Evolutionary conservation across 2,888 invertebrate genomes (phyloP).

Genomic region (Drosophila kuntzei): DNA sequence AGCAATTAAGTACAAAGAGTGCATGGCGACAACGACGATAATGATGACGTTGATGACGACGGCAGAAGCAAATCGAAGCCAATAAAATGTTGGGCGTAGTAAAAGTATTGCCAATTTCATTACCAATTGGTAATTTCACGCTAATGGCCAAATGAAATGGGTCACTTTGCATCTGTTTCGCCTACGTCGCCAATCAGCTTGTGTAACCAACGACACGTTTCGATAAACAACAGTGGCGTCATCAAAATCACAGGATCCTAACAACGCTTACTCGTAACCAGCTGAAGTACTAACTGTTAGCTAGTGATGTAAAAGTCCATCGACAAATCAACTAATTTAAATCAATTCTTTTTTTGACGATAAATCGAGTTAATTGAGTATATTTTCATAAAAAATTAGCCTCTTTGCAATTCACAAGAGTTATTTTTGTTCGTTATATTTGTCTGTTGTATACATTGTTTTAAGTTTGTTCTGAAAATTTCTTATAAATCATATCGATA

Average conservation of each 20-base stretch:
- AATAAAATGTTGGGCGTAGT: conserved; percentile 51
- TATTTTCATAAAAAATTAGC: too few relatives aligned
- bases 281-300: conserved; percentile 2
- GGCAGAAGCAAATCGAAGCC: conserved; percentile 41
- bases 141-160: conserved; percentile 49
- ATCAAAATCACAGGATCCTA: not conserved
- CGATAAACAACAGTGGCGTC: not conserved
- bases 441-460: too few relatives aligned
- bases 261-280: conserved; percentile 6
- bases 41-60: conserved; percentile 27
- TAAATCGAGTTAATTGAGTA: too few relatives aligned
- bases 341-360: too few relatives aligned
- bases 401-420: too few relatives aligned
- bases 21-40: conserved; percentile 20
- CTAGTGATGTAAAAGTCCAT: too few relatives aligned
- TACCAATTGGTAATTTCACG: conserved; percentile 66
- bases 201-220: conserved; percentile 40
- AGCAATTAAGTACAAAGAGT: conserved; percentile 62
- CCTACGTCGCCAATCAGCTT: conserved; percentile 23
- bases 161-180: conserved; percentile 13
- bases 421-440: too few relatives aligned
- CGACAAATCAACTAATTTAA: too few relatives aligned
- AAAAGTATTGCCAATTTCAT: conserved; percentile 74
- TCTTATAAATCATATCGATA: too few relatives aligned
- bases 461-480: too few relatives aligned